Conservation (phyloP, 2,113 vertebrate species). For the Alces alces region DNA sequence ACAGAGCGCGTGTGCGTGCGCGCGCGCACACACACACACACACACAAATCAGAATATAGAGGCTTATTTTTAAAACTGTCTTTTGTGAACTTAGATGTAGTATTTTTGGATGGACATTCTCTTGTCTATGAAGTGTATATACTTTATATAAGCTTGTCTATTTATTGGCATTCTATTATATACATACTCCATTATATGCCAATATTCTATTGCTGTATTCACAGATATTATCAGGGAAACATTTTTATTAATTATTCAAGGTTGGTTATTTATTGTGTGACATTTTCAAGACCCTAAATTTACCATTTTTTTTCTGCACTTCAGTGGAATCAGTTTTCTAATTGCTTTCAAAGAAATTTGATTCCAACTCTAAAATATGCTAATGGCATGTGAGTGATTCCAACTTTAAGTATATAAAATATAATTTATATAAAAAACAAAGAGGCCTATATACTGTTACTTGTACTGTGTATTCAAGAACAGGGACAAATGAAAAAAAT, state of each 20-base stretch:
- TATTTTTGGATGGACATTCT: neutral
- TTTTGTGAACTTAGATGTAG: neutral
- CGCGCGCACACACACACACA: neutral
- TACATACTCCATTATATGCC: neutral
- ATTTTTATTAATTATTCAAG: neutral
- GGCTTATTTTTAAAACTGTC: neutral
- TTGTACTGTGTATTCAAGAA: neutral
- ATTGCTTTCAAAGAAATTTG: neutral
- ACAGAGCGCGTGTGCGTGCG: neutral
- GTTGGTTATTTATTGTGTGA: neutral
- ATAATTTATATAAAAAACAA: slow-evolving; percentile 6
- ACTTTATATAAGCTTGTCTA: neutral
- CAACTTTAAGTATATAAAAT: neutral
- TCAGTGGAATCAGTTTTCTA: neutral
- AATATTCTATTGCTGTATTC: neutral
- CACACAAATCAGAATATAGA: neutral
- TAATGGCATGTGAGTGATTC: neutral
- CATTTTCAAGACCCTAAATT: neutral
- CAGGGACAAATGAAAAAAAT: neutral
- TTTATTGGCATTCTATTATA: neutral
- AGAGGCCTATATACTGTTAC: neutral
- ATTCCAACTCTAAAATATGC: neutral
- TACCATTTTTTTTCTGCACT: neutral
- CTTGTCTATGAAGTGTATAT: neutral
- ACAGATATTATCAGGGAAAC: neutral